Evolutionary conservation across 2,888 invertebrate species (phyloP), one percentile per base, ranked within the genome.

Genomic region (Leptura quadrifasciata): DNA sequence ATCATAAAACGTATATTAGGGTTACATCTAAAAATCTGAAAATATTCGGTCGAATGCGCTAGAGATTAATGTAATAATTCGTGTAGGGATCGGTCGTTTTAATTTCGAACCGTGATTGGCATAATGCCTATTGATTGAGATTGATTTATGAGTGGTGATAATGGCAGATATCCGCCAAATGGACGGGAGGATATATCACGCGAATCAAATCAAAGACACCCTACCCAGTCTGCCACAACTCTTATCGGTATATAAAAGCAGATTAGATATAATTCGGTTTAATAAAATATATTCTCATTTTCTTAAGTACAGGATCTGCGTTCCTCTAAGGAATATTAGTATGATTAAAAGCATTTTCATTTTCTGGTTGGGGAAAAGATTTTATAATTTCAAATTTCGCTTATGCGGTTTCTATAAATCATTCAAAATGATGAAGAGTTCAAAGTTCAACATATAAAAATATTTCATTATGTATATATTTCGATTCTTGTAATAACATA

Each of bases 61-160:
- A 76, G 81, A 80, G 81, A 81, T 81, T 81, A 81, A 81, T 81
- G 81, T 76, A 81, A 81, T 81, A 81, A 81, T 81, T 81, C 79
- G 79, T 52, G 70, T 24, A 21, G 70, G 70, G 17, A 57, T 15
- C 21, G 68, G 35, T 35, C 68, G 57, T 77, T 80, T 78, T 80
- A 81, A 82, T 81, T 82, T 79, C 65, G 67, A 55, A 58, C 76
- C 79, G 78, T 77, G 81, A 81, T 81, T 79, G 81, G 81, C 77
- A 78, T 82, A 82, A 82, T 81, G 79, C 78, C 71, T 76, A 82
- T 82, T 81, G 82, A 82, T 80, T 79, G 82, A 79, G 80, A 81
- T 81, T 82, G 82, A 82, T 82, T 82, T 81, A 82, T 82, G 79
- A 63, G 75, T 67, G 77, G 74, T 74, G 80, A 81, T 81, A 80